Evolutionary conservation across 2,888 invertebrate genomes (phyloP).

Genomic region (Actias luna): DNA sequence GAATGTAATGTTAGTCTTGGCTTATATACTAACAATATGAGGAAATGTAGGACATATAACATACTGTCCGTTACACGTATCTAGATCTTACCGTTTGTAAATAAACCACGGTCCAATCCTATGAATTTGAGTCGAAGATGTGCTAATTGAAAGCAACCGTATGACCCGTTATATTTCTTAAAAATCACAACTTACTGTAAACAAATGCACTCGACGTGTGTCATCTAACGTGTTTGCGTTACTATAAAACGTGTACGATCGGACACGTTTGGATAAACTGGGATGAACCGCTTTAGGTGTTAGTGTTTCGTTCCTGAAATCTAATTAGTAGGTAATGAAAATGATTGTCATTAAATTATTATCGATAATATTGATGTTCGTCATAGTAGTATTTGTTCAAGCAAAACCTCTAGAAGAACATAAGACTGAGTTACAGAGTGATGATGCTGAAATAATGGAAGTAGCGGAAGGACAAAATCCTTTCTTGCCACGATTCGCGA

Average conservation of each 20-base stretch:
- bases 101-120: conserved; percentile 32
- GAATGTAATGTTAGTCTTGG: background rate
- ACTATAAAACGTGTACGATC: conserved; percentile 61
- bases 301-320: conserved; percentile 1
- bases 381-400: conserved; percentile 36
- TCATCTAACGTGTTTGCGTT: conserved; percentile 49
- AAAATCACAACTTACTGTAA: conserved; percentile 63
- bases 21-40: background rate
- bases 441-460: conserved; percentile 61
- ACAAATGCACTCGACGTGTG: conserved; percentile 73
- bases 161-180: conserved; percentile 74
- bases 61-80: conserved; percentile 28
- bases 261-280: conserved; percentile 40
- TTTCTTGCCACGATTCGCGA: conserved; percentile 69
- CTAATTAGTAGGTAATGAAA: background rate
- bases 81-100: conserved; percentile 28
- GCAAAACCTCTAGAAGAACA: conserved; percentile 47
- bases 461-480: conserved; percentile 66
- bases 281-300: conserved; percentile 47
- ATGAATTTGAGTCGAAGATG: conserved; percentile 56
- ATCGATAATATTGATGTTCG: conserved; percentile 34
- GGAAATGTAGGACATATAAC: conserved; percentile 10
- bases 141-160: conserved; percentile 71
- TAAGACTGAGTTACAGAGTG: conserved; percentile 22
- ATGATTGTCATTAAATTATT: conserved; percentile 18